These are phyloP conservation scores for Penaeus vannamei DNA, from an alignment of 1,140 invertebrate species.

Conservation along the genomic window DNA sequence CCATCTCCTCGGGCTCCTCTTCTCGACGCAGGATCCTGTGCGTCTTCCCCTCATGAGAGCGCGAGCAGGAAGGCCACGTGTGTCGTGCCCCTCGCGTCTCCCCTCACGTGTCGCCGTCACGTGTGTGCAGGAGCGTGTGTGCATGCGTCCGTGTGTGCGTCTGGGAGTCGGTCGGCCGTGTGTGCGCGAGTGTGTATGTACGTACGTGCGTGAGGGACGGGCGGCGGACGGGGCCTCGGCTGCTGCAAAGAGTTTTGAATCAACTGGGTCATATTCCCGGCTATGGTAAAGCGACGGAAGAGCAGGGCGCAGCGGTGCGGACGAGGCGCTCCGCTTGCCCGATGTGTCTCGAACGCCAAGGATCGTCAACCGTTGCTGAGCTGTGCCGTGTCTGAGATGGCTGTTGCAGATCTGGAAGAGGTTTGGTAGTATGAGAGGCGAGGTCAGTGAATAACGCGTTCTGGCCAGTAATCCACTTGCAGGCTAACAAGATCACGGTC, in stretches of 20 bases:
- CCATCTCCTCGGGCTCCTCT: no score
- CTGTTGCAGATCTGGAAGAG: no score
- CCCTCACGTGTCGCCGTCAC: slow-evolving; percentile 27
- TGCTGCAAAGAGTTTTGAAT: no score
- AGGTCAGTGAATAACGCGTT: slow-evolving; percentile 14
- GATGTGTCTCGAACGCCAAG: no score
- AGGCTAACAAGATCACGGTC: slow-evolving; percentile 23
- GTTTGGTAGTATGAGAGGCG: no score
- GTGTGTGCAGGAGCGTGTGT: neutral
- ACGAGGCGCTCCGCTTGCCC: no score
- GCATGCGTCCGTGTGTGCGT: slow-evolving; percentile 22
- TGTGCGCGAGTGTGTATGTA: slow-evolving; percentile 22
- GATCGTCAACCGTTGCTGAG: no score
- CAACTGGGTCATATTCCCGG: no score
- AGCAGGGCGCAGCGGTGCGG: no score
- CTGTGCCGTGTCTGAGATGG: no score
- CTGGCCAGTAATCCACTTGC: slow-evolving; percentile 32
- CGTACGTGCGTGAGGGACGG: slow-evolving; percentile 20
- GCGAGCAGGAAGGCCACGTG: slow-evolving; percentile 12
- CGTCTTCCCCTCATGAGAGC: neutral
- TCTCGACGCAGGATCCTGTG: neutral
- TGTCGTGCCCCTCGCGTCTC: neutral
- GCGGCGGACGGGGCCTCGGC: no score
- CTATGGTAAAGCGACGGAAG: no score
- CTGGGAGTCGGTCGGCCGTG: slow-evolving; percentile 21